Evolutionary conservation across 2,113 vertebrate genomes (phyloP).

Genomic region (Montifringilla adamsi): DNA sequence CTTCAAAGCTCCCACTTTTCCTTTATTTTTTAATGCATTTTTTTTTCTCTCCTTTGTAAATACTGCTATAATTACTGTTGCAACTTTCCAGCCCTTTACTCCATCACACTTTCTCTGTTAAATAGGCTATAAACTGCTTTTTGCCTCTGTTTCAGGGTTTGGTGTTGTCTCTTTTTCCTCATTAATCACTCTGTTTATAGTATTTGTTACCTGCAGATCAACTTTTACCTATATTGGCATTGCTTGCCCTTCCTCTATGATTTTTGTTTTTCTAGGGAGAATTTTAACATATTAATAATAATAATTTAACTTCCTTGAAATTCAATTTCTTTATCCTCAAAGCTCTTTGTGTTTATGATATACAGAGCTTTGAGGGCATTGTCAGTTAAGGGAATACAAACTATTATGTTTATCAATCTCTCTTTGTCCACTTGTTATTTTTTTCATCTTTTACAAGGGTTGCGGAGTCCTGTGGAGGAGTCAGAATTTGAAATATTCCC

Average conservation of each 20-base stretch:
- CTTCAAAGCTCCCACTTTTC: neutral
- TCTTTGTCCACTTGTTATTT: neutral
- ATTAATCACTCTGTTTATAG: neutral
- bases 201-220: neutral
- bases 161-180: neutral
- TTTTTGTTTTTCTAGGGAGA: neutral
- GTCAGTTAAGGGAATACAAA: neutral
- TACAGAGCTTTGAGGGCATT: neutral
- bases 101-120: neutral
- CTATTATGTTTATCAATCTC: neutral
- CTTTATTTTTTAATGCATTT: neutral
- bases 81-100: neutral
- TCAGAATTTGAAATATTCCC: neutral
- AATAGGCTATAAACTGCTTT: neutral
- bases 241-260: neutral
- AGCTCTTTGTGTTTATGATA: neutral
- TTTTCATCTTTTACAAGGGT: neutral
- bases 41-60: neutral
- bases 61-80: neutral
- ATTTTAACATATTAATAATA: accelerated
- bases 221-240: neutral
- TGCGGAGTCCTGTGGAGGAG: neutral
- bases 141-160: neutral
- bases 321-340: neutral
- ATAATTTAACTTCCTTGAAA: neutral